Conservation (phyloP, 2,113 vertebrate species). For the Raphicerus campestris region DNA sequence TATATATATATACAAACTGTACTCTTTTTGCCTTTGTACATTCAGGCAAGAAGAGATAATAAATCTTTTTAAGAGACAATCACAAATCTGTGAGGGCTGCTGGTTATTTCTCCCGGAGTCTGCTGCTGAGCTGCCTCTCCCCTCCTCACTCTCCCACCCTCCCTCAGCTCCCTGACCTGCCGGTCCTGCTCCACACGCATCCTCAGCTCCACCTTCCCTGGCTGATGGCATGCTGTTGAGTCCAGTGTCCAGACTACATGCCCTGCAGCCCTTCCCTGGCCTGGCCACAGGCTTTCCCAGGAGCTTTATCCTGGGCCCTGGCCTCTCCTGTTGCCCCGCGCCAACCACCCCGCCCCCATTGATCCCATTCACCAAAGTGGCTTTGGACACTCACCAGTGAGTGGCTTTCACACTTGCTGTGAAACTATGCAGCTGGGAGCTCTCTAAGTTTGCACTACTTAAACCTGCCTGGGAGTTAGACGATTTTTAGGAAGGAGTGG, state of each 20-base stretch:
- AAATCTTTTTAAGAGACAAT: slow-evolving; percentile 99
- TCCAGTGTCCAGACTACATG: slow-evolving; percentile 9
- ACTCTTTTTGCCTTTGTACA: slow-evolving; percentile 95
- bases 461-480: slow-evolving; percentile 28
- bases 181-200: neutral
- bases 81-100: slow-evolving; percentile 84
- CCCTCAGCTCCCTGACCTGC: slow-evolving; percentile 24
- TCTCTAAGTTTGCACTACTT: slow-evolving; percentile 60
- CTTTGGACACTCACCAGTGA: slow-evolving; percentile 46
- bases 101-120: slow-evolving; percentile 79
- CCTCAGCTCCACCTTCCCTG: slow-evolving; percentile 34
- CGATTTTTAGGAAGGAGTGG: neutral
- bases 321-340: neutral
- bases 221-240: slow-evolving; percentile 16
- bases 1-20: slow-evolving; percentile 89
- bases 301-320: neutral
- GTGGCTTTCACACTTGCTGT: neutral
- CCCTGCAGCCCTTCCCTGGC: slow-evolving; percentile 17
- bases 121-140: slow-evolving; percentile 64
- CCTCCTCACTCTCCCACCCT: neutral
- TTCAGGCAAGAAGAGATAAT: slow-evolving; percentile 94
- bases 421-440: slow-evolving; percentile 61
- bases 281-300: neutral
- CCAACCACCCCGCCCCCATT: neutral
- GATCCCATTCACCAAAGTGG: slow-evolving; percentile 52